phyloP scores from a whole-genome alignment of 23 tunicate genomes.

The Styela plicata region DNA sequence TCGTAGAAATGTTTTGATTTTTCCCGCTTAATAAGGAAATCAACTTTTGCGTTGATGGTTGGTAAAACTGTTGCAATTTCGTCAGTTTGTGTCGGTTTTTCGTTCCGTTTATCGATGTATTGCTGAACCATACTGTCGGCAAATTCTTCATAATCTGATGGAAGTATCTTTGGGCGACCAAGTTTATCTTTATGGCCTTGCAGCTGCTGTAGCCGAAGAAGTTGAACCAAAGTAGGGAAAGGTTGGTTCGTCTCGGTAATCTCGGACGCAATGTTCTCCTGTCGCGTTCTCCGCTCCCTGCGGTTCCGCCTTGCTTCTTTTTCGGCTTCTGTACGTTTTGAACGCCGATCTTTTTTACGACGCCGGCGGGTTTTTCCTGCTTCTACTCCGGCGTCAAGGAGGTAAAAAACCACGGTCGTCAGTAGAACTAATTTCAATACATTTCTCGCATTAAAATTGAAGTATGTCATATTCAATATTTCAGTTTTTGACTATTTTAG shows the following conservation, averaged over 20 bases:
- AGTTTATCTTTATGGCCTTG: background rate
- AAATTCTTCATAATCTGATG: background rate
- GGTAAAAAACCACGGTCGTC: slow-evolving; percentile 5
- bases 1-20: background rate
- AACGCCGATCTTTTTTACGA: background rate
- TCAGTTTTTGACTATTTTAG: background rate
- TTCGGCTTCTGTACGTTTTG: slow-evolving; percentile 13
- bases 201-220: background rate
- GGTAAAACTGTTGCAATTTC: background rate
- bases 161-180: background rate
- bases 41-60: background rate
- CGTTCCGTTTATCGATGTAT: background rate
- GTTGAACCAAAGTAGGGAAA: background rate
- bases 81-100: background rate
- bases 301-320: slow-evolving; percentile 3
- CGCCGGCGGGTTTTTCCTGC: slow-evolving; percentile 1
- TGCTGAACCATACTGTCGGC: background rate
- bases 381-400: slow-evolving; percentile 27
- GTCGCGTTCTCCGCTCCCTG: background rate
- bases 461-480: background rate
- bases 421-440: background rate
- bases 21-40: background rate
- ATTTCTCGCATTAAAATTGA: background rate
- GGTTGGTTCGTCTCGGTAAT: background rate
- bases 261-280: background rate